Evolutionary conservation across 2,797 vertebrate species (phyloP), one percentile per base, ranked within the genome.

Genomic region (Parotocinclus haroldoi): DNA sequence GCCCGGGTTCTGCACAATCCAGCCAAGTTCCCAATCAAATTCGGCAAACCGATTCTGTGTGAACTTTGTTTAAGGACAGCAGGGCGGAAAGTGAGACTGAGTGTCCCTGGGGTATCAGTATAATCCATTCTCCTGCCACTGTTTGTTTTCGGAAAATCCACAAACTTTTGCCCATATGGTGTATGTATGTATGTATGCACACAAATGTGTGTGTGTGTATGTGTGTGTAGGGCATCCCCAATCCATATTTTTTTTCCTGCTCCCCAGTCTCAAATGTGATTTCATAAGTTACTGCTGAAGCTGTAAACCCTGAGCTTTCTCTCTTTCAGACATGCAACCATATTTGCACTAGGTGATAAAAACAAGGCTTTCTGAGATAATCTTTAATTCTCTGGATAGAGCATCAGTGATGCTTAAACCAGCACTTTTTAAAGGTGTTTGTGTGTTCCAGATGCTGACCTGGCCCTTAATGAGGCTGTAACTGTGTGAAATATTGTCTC

Each of bases 401-500:
- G 44, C 70, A 63, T 56, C 73, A 68, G 56, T 50, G 56, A 36
- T 73, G 74, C 72, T 79, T 67, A 69, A 72, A 74, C 48, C 59
- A 74, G 72, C 68, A 63, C 58, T 66, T 74, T 67, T 50, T 37
- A 51, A 9, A 19, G 36, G 57, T 60, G 51, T 42, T 17, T 70
- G 63, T 58, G 71, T 55, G 48, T 65, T 59, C 37, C 51, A 54
- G 58, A 48, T 18, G 67, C 59, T 51, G 71, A 77, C 59, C 18
- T 63, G 76, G 57, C 65, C 74, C 72, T 74, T 81, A 84, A 84
- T 82, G 81, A 85, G 81, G 82, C 77, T 53, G 70, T 81, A 83
- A 78, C 81, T 78, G 79, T 83, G 74, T 82, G 68, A 84, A 79
- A 71, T 71, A 82, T 80, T 81, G 80, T 81, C 74, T 82, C 78